These are phyloP conservation scores for Saccostrea cuccullata DNA, from an alignment of 1,140 invertebrate genomes.

Conservation along the genomic window DNA sequence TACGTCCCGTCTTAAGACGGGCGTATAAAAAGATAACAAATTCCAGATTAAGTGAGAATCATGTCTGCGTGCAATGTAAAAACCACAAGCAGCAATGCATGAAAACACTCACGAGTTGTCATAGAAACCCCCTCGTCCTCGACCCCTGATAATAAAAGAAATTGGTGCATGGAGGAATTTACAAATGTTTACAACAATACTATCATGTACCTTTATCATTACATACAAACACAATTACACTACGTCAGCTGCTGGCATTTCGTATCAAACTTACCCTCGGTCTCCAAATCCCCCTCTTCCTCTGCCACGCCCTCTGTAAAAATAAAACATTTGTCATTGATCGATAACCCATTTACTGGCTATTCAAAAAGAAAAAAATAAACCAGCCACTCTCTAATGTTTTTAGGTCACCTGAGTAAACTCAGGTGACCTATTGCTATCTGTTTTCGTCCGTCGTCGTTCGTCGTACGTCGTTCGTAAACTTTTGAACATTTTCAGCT, in stretches of 20 bases:
- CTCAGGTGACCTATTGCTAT: no score
- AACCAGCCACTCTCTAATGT: no score
- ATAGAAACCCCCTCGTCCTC: conserved; percentile 23
- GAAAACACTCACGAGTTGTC: conserved; percentile 39
- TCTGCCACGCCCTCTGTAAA: conserved; percentile 43
- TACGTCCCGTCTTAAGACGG: no score
- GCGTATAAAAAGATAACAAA: no score
- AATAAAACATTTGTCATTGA: not conserved
- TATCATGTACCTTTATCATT: not conserved
- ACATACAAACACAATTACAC: not conserved
- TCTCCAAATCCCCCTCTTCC: conserved; percentile 28
- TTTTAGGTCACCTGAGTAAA: no score
- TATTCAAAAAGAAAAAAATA: no score
- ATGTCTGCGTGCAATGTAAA: conserved; percentile 27
- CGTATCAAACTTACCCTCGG: not conserved
- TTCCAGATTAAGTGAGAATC: no score
- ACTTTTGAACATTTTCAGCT: no score
- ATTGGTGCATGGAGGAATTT: not conserved
- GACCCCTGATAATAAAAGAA: not conserved
- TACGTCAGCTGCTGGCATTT: not conserved
- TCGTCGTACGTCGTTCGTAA: no score
- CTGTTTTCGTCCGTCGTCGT: no score
- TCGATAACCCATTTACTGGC: not conserved
- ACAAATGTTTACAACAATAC: not conserved
- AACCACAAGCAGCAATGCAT: conserved; percentile 7